These are phyloP conservation scores for Asbolus verrucosus DNA, from an alignment of 1,140 invertebrate genomes.

Conservation along the genomic window DNA sequence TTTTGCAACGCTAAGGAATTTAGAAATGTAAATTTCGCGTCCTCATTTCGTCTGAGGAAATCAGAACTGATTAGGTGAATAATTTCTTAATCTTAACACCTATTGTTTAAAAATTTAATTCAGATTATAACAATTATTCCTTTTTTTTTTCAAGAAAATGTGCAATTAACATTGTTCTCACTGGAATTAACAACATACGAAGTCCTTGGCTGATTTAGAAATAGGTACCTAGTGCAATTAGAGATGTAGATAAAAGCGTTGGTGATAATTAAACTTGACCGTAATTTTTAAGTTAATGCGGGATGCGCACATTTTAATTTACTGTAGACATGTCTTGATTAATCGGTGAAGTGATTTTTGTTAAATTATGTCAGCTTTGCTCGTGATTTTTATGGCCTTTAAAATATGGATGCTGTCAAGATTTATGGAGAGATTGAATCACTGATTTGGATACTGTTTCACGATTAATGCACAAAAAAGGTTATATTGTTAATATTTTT, in stretches of 20 bases:
- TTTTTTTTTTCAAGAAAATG: constrained; percentile 20
- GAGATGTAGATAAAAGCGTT: constrained; percentile 16
- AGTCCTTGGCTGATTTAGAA: constrained; percentile 25
- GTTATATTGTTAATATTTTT: too few relatives aligned
- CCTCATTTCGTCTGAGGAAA: constrained; percentile 17
- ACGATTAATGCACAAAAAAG: too few relatives aligned
- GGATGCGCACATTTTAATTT: constrained; percentile 9
- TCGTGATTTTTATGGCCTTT: constrained; percentile 35
- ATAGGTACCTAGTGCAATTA: constrained; percentile 14
- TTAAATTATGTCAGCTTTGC: not conserved
- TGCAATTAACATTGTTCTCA: constrained; percentile 24
- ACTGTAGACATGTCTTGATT: constrained; percentile 14
- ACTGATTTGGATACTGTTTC: not conserved
- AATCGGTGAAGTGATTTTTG: constrained; percentile 1
- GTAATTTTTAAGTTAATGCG: constrained; percentile 21
- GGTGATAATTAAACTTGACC: constrained; percentile 30
- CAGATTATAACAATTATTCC: constrained; percentile 27
- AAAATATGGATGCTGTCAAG: not conserved
- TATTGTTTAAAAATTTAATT: constrained; percentile 30
- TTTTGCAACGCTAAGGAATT: constrained; percentile 11
- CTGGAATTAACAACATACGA: constrained; percentile 10
- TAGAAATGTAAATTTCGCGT: constrained; percentile 31
- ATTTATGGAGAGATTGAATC: constrained; percentile 4
- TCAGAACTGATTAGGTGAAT: constrained; percentile 25
- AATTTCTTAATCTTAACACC: constrained; percentile 23